A percentile compares a stretch with the other conserved stretches of the same genome.
phyloP scores from a whole-genome alignment of 2,113 vertebrate genomes.

The Barbus barbus region DNA sequence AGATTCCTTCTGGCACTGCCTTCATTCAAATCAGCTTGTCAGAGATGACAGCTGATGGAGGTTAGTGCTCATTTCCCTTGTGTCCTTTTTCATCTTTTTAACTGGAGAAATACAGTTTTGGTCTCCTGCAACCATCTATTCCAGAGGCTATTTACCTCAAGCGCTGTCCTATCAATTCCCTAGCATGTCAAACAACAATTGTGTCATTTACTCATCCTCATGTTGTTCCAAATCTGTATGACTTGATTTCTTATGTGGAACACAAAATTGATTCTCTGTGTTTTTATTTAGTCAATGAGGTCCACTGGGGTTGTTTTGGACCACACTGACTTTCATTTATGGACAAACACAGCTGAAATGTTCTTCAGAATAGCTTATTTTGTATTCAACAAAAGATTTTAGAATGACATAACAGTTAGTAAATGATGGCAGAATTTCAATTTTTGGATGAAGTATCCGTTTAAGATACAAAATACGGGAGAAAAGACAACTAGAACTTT shows the following conservation, averaged over 20 bases:
- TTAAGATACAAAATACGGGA: neutral
- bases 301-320: neutral
- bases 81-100: constrained; percentile 9
- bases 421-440: neutral
- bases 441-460: neutral
- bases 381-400: neutral
- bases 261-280: neutral
- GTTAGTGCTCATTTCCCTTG: neutral
- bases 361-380: neutral
- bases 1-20: neutral
- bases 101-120: neutral
- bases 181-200: constrained; percentile 7
- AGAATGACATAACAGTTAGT: neutral
- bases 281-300: too few species aligned
- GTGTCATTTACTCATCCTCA: neutral
- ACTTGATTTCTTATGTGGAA: neutral
- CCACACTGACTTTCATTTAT: neutral
- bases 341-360: neutral
- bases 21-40: constrained; percentile 37
- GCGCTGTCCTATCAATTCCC: neutral
- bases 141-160: constrained; percentile 9
- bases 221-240: neutral
- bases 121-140: neutral
- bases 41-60: constrained; percentile 29
- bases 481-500: neutral